phyloP scores from a whole-genome alignment of 1,140 invertebrate genomes.

The Sinella curviseta region DNA sequence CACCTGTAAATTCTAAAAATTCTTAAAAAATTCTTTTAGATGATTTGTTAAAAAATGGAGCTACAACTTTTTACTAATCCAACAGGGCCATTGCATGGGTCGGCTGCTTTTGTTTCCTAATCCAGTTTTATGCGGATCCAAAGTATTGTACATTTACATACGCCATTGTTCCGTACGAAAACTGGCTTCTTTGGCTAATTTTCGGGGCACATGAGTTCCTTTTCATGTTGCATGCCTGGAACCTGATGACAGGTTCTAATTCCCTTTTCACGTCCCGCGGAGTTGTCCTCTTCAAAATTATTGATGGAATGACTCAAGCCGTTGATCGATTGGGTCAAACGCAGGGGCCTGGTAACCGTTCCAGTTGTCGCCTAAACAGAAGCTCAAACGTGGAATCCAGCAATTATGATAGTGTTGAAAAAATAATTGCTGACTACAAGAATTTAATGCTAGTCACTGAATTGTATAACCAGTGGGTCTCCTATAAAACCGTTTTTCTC shows the following conservation, averaged over 20 bases:
- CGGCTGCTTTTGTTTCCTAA: background rate
- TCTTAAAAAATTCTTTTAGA: background rate
- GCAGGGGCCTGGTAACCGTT: background rate
- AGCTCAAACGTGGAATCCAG: background rate
- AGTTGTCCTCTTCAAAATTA: background rate
- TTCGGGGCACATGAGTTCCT: slow-evolving; percentile 1
- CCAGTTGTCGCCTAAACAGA: background rate
- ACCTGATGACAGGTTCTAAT: background rate
- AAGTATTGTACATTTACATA: slow-evolving; percentile 12
- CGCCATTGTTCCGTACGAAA: background rate
- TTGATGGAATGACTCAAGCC: background rate
- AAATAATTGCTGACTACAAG: slow-evolving; percentile 1
- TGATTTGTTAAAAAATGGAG: background rate
- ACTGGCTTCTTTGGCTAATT: background rate
- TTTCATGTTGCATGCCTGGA: slow-evolving; percentile 29
- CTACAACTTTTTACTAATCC: background rate
- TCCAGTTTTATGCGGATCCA: background rate
- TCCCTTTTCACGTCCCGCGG: slow-evolving; percentile 7
- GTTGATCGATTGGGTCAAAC: background rate
- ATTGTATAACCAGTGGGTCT: background rate
- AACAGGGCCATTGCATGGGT: background rate
- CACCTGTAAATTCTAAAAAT: background rate
- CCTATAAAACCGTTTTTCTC: slow-evolving; percentile 28
- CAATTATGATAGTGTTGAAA: too few species aligned
- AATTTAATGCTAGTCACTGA: background rate